Percentiles rank a stretch among this genome's conserved stretches.
phyloP scores from a whole-genome alignment of 64 coral and sea anemone genomes.

The Actinia tenebrosa region DNA sequence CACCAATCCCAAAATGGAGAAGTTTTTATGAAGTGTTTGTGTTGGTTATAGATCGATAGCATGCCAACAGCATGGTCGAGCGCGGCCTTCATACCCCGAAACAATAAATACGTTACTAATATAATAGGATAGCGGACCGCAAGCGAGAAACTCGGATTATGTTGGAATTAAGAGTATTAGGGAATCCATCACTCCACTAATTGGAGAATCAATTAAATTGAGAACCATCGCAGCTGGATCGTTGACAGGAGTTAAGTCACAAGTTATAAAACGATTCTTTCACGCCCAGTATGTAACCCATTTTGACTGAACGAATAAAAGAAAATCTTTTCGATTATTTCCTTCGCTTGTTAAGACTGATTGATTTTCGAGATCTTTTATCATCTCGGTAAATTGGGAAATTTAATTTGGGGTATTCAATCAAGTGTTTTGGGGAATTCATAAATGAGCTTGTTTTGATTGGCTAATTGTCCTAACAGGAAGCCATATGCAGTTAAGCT shows the following conservation, averaged over 20 bases:
- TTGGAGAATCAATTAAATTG: conserved; percentile 85
- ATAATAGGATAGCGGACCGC: conserved; percentile 69
- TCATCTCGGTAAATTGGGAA: conserved; percentile 10
- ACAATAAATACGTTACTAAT: conserved; percentile 22
- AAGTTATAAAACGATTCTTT: background rate
- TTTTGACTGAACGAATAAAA: background rate
- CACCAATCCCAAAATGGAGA: background rate
- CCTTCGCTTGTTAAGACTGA: background rate
- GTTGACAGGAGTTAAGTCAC: background rate
- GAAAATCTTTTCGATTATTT: background rate
- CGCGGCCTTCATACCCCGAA: conserved; percentile 3
- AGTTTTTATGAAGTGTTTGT: background rate
- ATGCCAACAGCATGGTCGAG: background rate
- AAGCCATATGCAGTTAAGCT: background rate
- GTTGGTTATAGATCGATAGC: background rate
- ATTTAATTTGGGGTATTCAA: background rate
- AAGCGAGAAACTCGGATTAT: conserved; percentile 78
- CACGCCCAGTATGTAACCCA: background rate
- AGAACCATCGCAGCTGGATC: conserved; percentile 15
- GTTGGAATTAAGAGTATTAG: conserved; percentile 87
- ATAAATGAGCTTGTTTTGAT: background rate
- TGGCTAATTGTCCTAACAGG: conserved; percentile 3
- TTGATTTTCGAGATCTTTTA: conserved; percentile 9
- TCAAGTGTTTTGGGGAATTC: background rate
- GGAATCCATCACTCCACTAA: conserved; percentile 88